Evolutionary conservation across 1,140 invertebrate genomes (phyloP), one percentile per base, ranked within the genome.

Genomic region (Heliconius melpomene): DNA sequence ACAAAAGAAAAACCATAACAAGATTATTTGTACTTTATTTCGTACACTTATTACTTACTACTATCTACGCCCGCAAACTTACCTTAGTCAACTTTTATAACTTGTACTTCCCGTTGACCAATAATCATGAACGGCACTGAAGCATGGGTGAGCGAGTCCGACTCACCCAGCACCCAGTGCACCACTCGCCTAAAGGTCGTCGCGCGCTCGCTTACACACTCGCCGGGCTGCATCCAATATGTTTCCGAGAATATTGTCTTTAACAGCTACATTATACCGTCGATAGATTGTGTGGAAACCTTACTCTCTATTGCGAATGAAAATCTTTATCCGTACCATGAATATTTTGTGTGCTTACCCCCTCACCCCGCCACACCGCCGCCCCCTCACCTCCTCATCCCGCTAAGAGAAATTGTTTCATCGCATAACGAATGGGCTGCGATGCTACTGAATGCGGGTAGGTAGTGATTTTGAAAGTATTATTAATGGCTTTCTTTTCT

Each of bases 141-240:
- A 3, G 9, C 9, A 11, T 40, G 1, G 11, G 2, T 40, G 11
- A 40, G 11, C 40, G 11, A 52, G 18, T 7, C 13, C 50, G 18
- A 52, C 18, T 52, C 18, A 7, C 18, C 7, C 57, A 57, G 54
- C n/a, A 16, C 86, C 74, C 75, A 66, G 79, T 91, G 83, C 73
- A 72, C 60, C 85, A 29, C 75, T 9, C 26, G 29, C 83, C 60
- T 76, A 72, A 13, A 11, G 80, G 83, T 87, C 85, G 87, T 86
- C 85, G 87, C 89, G 85, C 90, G 89, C 90, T 92, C 91, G 91
- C 92, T 94, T 94, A 91, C 91, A 94, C 91, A 92, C 88, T 89
- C 91, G 87, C 85, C 87, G 90, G 87, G 89, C 90, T 94, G 92
- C 92, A 93, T 94, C 90, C 92, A 94, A 93, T 94, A 94, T 93